These are phyloP conservation scores for Chionis minor DNA, from an alignment of 2,113 vertebrate genomes.

Conservation along the genomic window DNA sequence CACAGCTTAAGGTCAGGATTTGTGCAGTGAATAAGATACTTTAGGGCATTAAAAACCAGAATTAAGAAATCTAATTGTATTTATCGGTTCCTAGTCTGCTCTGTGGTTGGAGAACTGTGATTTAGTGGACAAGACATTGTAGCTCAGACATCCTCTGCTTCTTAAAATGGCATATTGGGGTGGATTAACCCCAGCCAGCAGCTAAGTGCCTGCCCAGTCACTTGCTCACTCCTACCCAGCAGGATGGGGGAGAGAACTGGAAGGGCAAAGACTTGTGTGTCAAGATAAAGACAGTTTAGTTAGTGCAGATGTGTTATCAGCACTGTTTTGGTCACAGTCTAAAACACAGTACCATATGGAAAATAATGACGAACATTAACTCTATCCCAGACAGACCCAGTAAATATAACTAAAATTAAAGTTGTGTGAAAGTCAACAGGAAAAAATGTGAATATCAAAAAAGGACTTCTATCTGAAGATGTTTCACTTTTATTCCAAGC, in stretches of 20 bases:
- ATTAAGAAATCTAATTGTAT: background rate
- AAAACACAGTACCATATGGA: background rate
- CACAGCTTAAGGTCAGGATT: background rate
- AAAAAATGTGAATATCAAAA: background rate
- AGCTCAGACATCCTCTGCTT: background rate
- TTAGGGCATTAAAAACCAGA: background rate
- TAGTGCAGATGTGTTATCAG: background rate
- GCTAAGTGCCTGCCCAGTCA: background rate
- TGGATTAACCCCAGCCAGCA: background rate
- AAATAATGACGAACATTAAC: background rate
- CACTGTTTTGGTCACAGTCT: background rate
- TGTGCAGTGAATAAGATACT: background rate
- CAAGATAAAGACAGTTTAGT: background rate
- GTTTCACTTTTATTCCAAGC: background rate
- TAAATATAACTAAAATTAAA: background rate
- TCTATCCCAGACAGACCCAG: background rate
- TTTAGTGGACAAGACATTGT: background rate
- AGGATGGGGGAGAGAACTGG: background rate
- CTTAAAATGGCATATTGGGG: background rate
- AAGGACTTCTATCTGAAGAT: background rate
- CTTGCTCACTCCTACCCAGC: background rate
- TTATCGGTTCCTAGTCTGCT: background rate
- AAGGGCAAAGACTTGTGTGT: background rate
- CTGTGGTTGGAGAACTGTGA: background rate
- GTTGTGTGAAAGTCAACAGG: background rate